Evolutionary conservation across 2,888 invertebrate genomes (phyloP).

Genomic region (Eupithecia tripunctaria): DNA sequence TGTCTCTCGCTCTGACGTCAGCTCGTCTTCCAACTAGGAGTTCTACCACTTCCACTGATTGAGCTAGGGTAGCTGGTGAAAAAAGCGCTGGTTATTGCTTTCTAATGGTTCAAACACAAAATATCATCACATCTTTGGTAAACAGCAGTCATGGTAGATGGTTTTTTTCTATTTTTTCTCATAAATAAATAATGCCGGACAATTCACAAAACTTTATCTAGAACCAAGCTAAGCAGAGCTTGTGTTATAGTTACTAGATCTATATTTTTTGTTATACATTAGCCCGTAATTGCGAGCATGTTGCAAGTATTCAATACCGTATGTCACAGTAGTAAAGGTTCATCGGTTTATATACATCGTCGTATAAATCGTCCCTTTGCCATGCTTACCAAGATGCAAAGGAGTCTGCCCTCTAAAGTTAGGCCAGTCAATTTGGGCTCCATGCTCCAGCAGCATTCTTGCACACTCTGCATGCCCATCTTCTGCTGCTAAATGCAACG

Average conservation of each 20-base stretch:
- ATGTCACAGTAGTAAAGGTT: too few relatives aligned
- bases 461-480: conserved; percentile 93
- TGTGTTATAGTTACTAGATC: too few relatives aligned
- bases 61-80: conserved; percentile 88
- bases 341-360: too few relatives aligned
- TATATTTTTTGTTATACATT: too few relatives aligned
- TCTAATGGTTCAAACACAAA: background rate
- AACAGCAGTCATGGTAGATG: too few relatives aligned
- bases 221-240: too few relatives aligned
- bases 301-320: too few relatives aligned
- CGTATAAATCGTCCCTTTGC: background rate
- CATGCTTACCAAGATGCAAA: conserved; percentile 86
- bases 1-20: conserved; percentile 87
- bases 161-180: too few relatives aligned
- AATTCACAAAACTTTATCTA: too few relatives aligned
- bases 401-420: conserved; percentile 92
- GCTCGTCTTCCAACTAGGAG: conserved; percentile 87
- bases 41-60: conserved; percentile 91
- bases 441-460: conserved; percentile 87
- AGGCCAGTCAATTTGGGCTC: conserved; percentile 90
- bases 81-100: conserved; percentile 3
- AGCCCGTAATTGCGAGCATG: too few relatives aligned
- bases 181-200: too few relatives aligned
- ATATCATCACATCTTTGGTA: too few relatives aligned
- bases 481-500: conserved; percentile 94